These are phyloP conservation scores for Oceanodroma tethys DNA, from an alignment of 2,113 vertebrate genomes.

Conservation along the genomic window DNA sequence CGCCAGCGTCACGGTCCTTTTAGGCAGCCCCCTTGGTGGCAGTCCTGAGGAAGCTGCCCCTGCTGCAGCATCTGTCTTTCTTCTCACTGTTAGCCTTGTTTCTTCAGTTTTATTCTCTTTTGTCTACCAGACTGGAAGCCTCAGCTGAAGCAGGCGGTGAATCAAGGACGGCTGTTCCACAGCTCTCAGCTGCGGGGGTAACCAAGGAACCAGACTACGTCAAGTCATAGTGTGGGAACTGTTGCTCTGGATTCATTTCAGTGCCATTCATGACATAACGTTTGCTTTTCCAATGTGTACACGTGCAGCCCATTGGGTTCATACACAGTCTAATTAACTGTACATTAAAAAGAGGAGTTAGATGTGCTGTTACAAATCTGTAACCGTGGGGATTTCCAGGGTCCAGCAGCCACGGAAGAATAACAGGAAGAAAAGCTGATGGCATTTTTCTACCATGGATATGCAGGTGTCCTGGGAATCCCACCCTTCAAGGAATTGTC, in stretches of 20 bases:
- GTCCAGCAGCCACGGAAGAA: not conserved
- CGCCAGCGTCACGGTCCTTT: not conserved
- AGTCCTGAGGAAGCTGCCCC: not conserved
- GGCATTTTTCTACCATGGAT: not conserved
- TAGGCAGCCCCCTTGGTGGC: too few species aligned
- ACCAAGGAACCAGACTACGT: not conserved
- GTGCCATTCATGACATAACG: not conserved
- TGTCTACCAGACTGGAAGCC: not conserved
- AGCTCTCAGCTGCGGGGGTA: not conserved
- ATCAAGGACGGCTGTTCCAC: not conserved
- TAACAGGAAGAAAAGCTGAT: not conserved
- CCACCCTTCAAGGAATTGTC: not conserved
- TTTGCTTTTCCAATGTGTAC: not conserved
- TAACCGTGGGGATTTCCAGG: not conserved
- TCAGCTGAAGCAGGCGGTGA: not conserved
- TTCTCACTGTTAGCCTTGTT: not conserved
- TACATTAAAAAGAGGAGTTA: not conserved
- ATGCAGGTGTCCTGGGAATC: not conserved
- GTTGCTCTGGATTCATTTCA: not conserved
- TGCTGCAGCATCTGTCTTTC: not conserved
- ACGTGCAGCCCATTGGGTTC: not conserved
- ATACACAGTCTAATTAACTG: not conserved
- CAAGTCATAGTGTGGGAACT: not conserved
- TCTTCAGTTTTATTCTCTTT: not conserved
- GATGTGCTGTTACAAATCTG: not conserved